Evolutionary conservation across 2,797 vertebrate species (phyloP).

Genomic region (Enoplosus armatus): DNA sequence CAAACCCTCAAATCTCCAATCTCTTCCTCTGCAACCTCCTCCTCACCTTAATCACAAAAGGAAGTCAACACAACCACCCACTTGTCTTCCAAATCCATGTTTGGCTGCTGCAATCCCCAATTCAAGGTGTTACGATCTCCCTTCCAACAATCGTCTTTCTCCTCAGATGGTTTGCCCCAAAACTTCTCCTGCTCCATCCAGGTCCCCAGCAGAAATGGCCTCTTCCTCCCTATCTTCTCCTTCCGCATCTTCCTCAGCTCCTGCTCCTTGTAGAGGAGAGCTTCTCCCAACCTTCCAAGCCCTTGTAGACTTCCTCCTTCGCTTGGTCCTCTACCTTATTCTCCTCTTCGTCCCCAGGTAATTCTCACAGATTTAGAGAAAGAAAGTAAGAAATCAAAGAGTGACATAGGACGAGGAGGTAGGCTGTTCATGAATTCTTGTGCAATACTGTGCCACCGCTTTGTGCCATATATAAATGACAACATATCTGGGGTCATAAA

Average conservation of each 20-base stretch:
- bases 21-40: conserved; percentile 6
- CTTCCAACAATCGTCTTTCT: not conserved
- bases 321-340: conserved; percentile 30
- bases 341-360: conserved; percentile 27
- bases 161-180: not conserved
- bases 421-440: not conserved
- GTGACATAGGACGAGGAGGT: not conserved
- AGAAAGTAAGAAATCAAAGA: conserved; percentile 8
- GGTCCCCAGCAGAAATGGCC: not conserved
- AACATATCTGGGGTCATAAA: conserved; percentile 9
- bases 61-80: conserved; percentile 18
- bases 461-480: not conserved
- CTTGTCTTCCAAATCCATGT: conserved; percentile 5
- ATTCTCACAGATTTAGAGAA: conserved; percentile 1
- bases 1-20: not conserved
- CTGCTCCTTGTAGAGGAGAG: not conserved
- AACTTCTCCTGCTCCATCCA: conserved; percentile 6
- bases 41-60: conserved; percentile 8
- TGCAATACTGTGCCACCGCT: not conserved
- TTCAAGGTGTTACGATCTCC: not conserved
- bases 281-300: conserved; percentile 71
- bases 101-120: not conserved
- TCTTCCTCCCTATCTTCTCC: conserved; percentile 6
- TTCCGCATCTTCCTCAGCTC: conserved; percentile 65
- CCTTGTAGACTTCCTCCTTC: conserved; percentile 71